Percentiles rank a stretch among this genome's conserved stretches.
Evolutionary conservation across 2,888 invertebrate genomes (phyloP).

Genomic region (Aphrophora alni): DNA sequence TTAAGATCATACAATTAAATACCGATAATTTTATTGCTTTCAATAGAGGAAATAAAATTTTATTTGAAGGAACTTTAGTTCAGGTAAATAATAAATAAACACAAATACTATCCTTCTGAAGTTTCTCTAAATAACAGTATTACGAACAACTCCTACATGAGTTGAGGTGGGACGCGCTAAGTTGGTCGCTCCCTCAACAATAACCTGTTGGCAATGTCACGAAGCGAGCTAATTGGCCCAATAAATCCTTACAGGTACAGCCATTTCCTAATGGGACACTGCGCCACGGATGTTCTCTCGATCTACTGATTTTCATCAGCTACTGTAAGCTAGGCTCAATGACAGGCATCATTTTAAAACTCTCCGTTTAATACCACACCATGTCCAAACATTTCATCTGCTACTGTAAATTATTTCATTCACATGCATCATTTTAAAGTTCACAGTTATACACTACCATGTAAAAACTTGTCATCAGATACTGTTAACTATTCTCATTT

Average conservation of each 20-base stretch:
- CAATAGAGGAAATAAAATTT: too few relatives aligned
- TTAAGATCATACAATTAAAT: too few relatives aligned
- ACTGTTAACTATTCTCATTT: too few relatives aligned
- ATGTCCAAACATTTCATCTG: background rate
- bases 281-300: background rate
- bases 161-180: conserved; percentile 2
- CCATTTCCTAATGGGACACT: conserved; percentile 9
- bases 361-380: background rate
- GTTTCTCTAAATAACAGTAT: too few relatives aligned
- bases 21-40: too few relatives aligned
- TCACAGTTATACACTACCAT: background rate
- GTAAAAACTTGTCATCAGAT: too few relatives aligned
- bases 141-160: background rate
- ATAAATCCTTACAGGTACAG: conserved; percentile 9
- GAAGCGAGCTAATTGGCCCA: conserved; percentile 3
- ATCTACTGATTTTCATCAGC: conserved; percentile 9
- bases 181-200: conserved; percentile 2
- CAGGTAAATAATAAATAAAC: too few relatives aligned
- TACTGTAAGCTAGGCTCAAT: background rate
- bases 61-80: too few relatives aligned
- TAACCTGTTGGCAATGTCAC: conserved; percentile 6
- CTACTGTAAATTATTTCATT: background rate
- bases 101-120: too few relatives aligned
- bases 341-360: background rate
- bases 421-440: background rate